Percentiles rank a stretch among this genome's conserved stretches.
Evolutionary conservation across 1,140 invertebrate genomes (phyloP).

Genomic region (Penaeus vannamei): DNA sequence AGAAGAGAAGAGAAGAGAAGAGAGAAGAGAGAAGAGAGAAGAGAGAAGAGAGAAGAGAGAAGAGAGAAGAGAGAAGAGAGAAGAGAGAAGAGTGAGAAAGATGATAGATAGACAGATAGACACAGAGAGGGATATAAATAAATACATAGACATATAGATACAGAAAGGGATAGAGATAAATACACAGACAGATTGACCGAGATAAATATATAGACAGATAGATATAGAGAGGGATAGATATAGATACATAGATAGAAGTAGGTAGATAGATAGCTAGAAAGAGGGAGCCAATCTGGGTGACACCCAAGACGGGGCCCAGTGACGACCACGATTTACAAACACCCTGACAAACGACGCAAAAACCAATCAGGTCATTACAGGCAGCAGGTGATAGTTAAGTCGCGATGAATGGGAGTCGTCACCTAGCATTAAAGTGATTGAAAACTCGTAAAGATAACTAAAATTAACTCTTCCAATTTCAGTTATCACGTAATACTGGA

Average conservation of each 20-base stretch:
- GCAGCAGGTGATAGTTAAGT: slow-evolving; percentile 46
- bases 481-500: slow-evolving; percentile 54
- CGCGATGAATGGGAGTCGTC: slow-evolving; percentile 23
- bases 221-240: no score
- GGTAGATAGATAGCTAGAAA: no score
- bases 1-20: neutral
- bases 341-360: no score
- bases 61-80: neutral
- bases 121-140: neutral
- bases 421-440: slow-evolving; percentile 48
- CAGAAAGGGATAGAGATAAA: neutral
- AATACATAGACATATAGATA: neutral
- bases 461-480: slow-evolving; percentile 56
- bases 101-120: no score
- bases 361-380: slow-evolving; percentile 28
- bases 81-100: no score
- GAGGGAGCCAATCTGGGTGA: no score
- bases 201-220: no score
- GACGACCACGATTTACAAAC: no score
- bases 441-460: slow-evolving; percentile 43
- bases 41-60: no score
- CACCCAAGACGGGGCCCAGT: no score
- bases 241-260: no score
- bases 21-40: neutral
- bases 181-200: no score